phyloP scores from a whole-genome alignment of 2,797 vertebrate genomes.

The Diplodus puntazzo region DNA sequence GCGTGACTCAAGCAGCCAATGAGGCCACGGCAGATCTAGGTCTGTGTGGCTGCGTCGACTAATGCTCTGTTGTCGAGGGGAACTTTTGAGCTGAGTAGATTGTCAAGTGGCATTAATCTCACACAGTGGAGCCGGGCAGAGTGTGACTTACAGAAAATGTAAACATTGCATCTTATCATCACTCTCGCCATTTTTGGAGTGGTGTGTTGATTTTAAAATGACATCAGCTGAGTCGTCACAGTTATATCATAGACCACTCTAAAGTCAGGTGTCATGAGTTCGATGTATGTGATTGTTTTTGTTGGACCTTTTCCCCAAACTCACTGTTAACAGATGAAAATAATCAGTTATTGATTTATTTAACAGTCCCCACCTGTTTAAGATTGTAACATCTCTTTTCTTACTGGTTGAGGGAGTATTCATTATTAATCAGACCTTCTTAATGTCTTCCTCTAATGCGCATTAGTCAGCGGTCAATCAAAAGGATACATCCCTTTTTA shows the following conservation, averaged over 20 bases:
- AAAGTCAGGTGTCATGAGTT: slow-evolving; percentile 7
- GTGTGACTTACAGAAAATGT: slow-evolving; percentile 63
- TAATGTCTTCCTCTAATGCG: slow-evolving; percentile 47
- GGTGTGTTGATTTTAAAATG: slow-evolving; percentile 21
- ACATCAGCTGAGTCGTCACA: not conserved
- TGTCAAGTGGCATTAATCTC: slow-evolving; percentile 79
- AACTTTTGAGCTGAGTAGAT: slow-evolving; percentile 79
- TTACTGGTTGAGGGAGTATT: slow-evolving; percentile 32
- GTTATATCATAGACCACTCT: not conserved
- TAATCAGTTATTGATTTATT: slow-evolving; percentile 60
- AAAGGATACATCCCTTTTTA: slow-evolving; percentile 27
- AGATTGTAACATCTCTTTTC: slow-evolving; percentile 15
- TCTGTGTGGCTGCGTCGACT: slow-evolving; percentile 79
- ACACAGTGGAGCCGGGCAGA: slow-evolving; percentile 56
- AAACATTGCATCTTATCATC: slow-evolving; percentile 54
- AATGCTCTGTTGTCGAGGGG: slow-evolving; percentile 84
- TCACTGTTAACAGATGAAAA: slow-evolving; percentile 31
- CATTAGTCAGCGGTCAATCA: slow-evolving; percentile 56
- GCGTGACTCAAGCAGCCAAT: slow-evolving; percentile 83
- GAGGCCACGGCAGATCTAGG: slow-evolving; percentile 76
- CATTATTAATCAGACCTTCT: slow-evolving; percentile 63
- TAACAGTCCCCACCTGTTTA: slow-evolving; percentile 41
- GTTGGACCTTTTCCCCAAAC: not conserved
- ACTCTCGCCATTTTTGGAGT: slow-evolving; percentile 19
- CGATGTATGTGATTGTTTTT: not conserved